phyloP scores from a whole-genome alignment of 2,113 vertebrate species.

The Phycodurus eques region DNA sequence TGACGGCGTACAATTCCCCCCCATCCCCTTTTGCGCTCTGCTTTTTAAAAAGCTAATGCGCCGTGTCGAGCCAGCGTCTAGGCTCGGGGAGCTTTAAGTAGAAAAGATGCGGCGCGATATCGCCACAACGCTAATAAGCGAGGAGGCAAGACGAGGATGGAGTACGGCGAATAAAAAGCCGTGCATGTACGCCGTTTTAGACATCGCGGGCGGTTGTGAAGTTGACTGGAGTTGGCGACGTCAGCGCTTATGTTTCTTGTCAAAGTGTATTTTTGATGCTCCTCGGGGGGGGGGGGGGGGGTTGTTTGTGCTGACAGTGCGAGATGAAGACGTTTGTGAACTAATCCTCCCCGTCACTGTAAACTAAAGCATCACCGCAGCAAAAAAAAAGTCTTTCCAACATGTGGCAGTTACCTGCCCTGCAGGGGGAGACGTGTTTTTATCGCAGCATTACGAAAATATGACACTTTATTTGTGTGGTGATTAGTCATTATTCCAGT shows the following conservation, averaged over 20 bases:
- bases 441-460: not conserved
- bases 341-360: not conserved
- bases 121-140: slow-evolving; percentile 21
- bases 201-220: not conserved
- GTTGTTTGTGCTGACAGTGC: not conserved
- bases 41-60: slow-evolving; percentile 86
- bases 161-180: not conserved
- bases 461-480: not conserved
- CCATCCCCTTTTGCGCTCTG: slow-evolving; percentile 30
- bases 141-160: slow-evolving; percentile 16
- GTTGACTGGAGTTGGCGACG: not conserved
- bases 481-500: not conserved
- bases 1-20: slow-evolving; percentile 45
- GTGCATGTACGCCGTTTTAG: not conserved
- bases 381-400: not conserved
- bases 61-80: slow-evolving; percentile 83
- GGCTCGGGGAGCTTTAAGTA: slow-evolving; percentile 79
- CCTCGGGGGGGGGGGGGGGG: not conserved
- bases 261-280: not conserved
- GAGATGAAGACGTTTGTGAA: not conserved
- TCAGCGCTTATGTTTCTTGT: slow-evolving; percentile 5
- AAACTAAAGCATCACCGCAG: not conserved
- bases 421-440: not conserved
- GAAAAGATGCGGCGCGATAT: slow-evolving; percentile 55
- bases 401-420: not conserved